Percentiles rank a stretch among this genome's conserved stretches.
Evolutionary conservation across 2,888 invertebrate species (phyloP).

Genomic region (Metalampra italica): DNA sequence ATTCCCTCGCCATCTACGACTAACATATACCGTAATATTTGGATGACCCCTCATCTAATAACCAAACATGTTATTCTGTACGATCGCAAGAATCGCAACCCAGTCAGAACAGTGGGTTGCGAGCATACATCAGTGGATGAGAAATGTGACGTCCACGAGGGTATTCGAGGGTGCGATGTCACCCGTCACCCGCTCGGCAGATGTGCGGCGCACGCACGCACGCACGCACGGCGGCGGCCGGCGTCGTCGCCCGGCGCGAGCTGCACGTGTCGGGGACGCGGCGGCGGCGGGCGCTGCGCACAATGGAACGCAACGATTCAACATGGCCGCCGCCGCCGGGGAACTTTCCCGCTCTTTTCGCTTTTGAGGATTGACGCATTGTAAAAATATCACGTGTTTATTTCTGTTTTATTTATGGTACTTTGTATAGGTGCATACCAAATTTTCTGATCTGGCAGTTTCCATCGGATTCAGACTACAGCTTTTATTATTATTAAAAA

Average conservation of each 20-base stretch:
- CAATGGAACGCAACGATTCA: slow-evolving; percentile 68
- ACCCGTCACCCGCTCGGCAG: slow-evolving; percentile 42
- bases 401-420: neutral
- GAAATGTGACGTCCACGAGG: slow-evolving; percentile 34
- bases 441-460: neutral
- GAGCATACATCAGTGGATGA: slow-evolving; percentile 11
- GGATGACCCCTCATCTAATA: too few relatives aligned
- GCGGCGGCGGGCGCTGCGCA: slow-evolving; percentile 57
- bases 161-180: slow-evolving; percentile 42
- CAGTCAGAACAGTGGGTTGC: neutral
- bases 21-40: too few relatives aligned
- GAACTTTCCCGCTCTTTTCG: slow-evolving; percentile 68
- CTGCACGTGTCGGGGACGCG: slow-evolving; percentile 50
- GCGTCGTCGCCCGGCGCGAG: slow-evolving; percentile 24
- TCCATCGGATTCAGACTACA: too few relatives aligned
- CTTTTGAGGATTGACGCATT: neutral
- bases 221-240: slow-evolving; percentile 40
- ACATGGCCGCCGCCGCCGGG: slow-evolving; percentile 32
- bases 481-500: too few relatives aligned
- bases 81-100: too few relatives aligned
- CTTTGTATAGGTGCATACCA: too few relatives aligned
- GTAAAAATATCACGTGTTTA: neutral
- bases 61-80: too few relatives aligned
- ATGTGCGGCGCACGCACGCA: slow-evolving; percentile 36
- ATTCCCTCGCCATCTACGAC: too few relatives aligned